These are phyloP conservation scores for Linnaemya vulpina DNA, from an alignment of 2,888 invertebrate genomes.

Conservation along the genomic window DNA sequence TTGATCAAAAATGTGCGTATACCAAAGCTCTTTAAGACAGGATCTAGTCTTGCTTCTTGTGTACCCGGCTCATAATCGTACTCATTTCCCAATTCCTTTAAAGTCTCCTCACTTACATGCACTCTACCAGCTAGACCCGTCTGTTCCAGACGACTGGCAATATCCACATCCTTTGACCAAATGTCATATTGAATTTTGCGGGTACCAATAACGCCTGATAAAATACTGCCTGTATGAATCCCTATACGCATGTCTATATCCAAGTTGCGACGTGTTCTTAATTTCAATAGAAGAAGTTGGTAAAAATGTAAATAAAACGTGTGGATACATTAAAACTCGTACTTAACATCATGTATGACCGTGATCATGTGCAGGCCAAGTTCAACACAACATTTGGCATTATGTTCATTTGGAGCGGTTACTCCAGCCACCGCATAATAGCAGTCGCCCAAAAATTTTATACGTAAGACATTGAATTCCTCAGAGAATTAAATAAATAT, in stretches of 20 bases:
- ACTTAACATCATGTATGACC: constrained; percentile 92
- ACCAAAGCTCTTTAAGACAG: constrained; percentile 88
- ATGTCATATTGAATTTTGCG: constrained; percentile 98
- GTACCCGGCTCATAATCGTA: constrained; percentile 89
- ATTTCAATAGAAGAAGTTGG: neutral
- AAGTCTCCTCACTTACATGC: constrained; percentile 92
- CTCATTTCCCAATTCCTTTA: constrained; percentile 87
- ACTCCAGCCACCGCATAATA: constrained; percentile 96
- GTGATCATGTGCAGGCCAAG: constrained; percentile 95
- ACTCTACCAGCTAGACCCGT: constrained; percentile 95
- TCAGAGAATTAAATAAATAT: constrained; percentile 75
- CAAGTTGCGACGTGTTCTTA: constrained; percentile 89
- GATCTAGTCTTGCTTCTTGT: constrained; percentile 87
- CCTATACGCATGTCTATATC: constrained; percentile 98
- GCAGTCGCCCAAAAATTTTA: constrained; percentile 96
- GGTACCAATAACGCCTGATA: constrained; percentile 95
- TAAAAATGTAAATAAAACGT: neutral
- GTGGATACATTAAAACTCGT: constrained; percentile 57
- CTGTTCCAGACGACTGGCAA: constrained; percentile 97
- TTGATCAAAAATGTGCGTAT: constrained; percentile 92
- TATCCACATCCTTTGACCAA: constrained; percentile 96
- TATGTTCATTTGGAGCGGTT: constrained; percentile 89
- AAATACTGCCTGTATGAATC: constrained; percentile 94
- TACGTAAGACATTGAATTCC: constrained; percentile 90
- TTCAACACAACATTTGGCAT: constrained; percentile 95